Evolutionary conservation across 23 tunicate species (phyloP), one percentile per base, ranked within the genome.

Genomic region (Diplosoma virens): DNA sequence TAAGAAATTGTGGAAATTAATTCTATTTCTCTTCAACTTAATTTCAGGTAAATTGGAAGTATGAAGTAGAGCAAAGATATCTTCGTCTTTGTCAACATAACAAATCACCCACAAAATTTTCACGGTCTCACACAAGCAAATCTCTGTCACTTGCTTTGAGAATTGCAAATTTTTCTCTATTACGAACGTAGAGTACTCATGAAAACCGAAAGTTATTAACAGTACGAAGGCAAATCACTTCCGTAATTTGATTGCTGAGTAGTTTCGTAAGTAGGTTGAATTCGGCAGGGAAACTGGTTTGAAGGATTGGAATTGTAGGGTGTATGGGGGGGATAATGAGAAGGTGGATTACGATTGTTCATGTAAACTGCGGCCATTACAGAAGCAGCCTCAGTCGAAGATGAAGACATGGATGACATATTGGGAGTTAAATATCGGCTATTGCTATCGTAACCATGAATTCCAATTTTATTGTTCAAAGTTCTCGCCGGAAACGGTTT

Each of bases 291-390:
- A 11, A 61, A 22, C 3, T 27, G 35, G 69, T 29, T 61, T 11
- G 69, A 11, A 55, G n/a, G 22, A 17, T 55, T 24, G 5, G 61
- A 18, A 9, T 11, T 3, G 61, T 81, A 81, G 69, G 32, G 85
- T 26, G 54, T 9, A 5, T 25, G n/a, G 3, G 72, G 58, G 30
- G 52, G 52, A 22, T 66, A 35, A 24, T 63, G 82, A 33, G 17
- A 7, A n/a, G 65, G 7, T 23, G 65, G 65, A 7, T 20, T 14
- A 25, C 61, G 32, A 3, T 61, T 28, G 46, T 74, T 58, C 75
- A 80, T 80, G 72, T 80, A 80, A 14, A 65, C 81, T 0, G 83
- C 84, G 1, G 70, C 84, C 77, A 64, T 74, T 0, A 77, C 80
- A 31, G 53, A 45, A 3, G 75, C 75, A 5, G 47, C 59, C 0